These are phyloP conservation scores for Mobula hypostoma DNA, from an alignment of 2,113 vertebrate genomes.

Conservation along the genomic window DNA sequence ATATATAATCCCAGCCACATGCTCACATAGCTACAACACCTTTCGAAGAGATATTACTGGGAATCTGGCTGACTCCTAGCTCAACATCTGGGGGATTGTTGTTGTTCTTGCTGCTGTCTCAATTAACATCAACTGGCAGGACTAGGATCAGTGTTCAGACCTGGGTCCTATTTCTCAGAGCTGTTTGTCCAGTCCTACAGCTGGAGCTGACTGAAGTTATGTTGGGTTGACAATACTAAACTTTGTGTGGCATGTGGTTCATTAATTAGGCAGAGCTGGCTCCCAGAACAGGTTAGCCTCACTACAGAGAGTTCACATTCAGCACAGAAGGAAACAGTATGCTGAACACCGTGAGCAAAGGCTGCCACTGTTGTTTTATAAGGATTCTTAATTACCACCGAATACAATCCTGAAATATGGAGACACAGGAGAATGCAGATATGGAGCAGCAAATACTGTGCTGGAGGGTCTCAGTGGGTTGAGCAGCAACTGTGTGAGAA, in stretches of 20 bases:
- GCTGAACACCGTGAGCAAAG: neutral
- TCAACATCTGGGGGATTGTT: neutral
- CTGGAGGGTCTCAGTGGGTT: too few species aligned
- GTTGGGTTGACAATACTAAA: neutral
- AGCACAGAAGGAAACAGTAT: neutral
- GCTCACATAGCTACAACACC: neutral
- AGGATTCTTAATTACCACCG: neutral
- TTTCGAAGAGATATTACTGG: neutral
- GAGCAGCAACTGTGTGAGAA: too few species aligned
- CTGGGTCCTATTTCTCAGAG: neutral
- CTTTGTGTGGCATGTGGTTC: neutral
- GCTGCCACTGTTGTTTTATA: neutral
- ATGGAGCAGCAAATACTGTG: too few species aligned
- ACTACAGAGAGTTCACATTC: neutral
- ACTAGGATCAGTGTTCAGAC: neutral
- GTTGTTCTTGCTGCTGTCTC: neutral
- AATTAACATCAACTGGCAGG: neutral
- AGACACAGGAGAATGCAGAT: neutral
- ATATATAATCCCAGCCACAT: neutral
- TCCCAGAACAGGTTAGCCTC: neutral
- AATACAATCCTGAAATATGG: neutral
- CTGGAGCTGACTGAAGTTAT: neutral
- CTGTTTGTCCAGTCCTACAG: neutral
- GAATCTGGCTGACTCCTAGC: neutral
- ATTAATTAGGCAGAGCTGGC: neutral